These are phyloP conservation scores for Netelia fuscicornis DNA, from an alignment of 2,888 invertebrate species.

Conservation along the genomic window DNA sequence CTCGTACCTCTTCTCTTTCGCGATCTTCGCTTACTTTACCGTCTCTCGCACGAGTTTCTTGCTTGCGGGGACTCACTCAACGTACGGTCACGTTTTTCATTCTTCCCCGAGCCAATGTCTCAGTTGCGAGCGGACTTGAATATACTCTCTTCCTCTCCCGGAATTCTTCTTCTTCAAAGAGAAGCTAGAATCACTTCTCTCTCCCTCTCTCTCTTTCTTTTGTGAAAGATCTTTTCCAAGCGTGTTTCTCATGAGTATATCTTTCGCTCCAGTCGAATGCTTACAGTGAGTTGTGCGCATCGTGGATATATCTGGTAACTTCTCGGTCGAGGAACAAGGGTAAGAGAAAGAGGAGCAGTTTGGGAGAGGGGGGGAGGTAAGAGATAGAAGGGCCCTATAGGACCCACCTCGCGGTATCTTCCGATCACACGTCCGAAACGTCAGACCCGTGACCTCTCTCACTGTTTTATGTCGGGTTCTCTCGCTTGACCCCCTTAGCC, in stretches of 20 bases:
- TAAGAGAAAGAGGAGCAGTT: conserved; percentile 25
- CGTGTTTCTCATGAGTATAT: conserved; percentile 43
- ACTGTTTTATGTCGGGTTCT: conserved; percentile 72
- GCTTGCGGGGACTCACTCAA: neutral
- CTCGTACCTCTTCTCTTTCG: neutral
- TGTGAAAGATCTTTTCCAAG: conserved; percentile 37
- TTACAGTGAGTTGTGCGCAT: conserved; percentile 14
- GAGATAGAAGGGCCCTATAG: conserved; percentile 42
- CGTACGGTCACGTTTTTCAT: conserved; percentile 37
- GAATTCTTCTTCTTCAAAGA: too few relatives aligned
- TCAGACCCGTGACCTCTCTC: conserved; percentile 79
- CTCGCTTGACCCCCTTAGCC: conserved; percentile 61
- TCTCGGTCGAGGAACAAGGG: conserved; percentile 21
- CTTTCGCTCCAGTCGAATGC: conserved; percentile 29
- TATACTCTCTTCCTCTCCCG: neutral
- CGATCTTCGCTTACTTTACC: neutral
- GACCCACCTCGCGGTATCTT: conserved; percentile 75
- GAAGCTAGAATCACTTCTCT: neutral
- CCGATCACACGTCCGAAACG: conserved; percentile 81
- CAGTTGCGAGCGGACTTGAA: conserved; percentile 32
- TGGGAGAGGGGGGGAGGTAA: conserved; percentile 17
- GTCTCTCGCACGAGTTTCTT: neutral
- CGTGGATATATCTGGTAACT: neutral
- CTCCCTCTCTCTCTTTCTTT: conserved; percentile 28
- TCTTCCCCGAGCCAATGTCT: conserved; percentile 34